Evolutionary conservation across 2,888 invertebrate genomes (phyloP).

Genomic region (Parnassius glacialis): DNA sequence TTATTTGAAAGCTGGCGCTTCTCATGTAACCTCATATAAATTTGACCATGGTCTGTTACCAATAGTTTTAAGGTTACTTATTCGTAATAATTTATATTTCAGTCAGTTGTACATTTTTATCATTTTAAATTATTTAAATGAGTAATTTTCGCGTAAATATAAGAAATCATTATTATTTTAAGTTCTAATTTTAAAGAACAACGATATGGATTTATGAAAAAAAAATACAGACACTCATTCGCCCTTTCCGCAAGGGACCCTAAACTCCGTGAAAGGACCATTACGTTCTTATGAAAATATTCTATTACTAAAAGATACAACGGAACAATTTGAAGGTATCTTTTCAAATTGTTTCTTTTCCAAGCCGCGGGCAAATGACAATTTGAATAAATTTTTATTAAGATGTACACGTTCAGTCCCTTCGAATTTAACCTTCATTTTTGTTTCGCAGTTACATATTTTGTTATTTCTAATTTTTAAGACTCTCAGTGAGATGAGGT

Average conservation of each 20-base stretch:
- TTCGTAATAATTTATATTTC: no score
- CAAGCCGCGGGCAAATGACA: conserved; percentile 10
- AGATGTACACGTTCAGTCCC: conserved; percentile 2
- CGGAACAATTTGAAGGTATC: conserved; percentile 13
- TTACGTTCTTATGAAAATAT: conserved; percentile 14
- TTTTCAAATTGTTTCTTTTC: conserved; percentile 10
- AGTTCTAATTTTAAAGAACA: not conserved
- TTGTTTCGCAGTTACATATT: not conserved
- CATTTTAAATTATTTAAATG: no score
- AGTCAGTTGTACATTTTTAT: no score
- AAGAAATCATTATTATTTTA: not conserved
- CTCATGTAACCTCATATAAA: no score
- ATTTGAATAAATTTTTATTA: conserved; percentile 17
- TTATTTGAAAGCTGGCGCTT: no score
- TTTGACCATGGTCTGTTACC: no score
- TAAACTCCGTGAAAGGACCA: not conserved
- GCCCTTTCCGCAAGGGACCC: not conserved
- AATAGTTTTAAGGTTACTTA: no score
- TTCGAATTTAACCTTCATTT: not conserved
- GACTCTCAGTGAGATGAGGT: no score
- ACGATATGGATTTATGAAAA: conserved; percentile 7
- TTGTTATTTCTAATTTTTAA: not conserved
- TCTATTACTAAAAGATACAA: conserved; percentile 17
- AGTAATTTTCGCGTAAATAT: no score
- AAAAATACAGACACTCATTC: conserved; percentile 7